phyloP scores from a whole-genome alignment of 2,797 vertebrate species.

The Graptemys geographica region DNA sequence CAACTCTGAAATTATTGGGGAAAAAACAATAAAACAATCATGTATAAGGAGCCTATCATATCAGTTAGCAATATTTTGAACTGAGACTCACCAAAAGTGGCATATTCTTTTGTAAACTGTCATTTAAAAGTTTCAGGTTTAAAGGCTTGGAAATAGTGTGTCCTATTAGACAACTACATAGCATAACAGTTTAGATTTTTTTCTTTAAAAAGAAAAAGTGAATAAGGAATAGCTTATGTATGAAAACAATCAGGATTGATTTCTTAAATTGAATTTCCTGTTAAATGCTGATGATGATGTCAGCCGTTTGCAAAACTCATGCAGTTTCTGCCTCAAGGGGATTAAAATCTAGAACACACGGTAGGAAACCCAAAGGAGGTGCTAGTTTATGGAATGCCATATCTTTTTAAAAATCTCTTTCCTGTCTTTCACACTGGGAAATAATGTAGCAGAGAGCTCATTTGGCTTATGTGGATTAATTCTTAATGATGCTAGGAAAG shows the following conservation, averaged over 20 bases:
- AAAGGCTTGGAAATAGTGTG: not conserved
- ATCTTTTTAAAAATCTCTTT: not conserved
- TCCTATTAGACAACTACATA: not conserved
- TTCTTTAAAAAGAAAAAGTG: not conserved
- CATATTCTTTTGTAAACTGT: not conserved
- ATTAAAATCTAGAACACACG: not conserved
- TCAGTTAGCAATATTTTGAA: not conserved
- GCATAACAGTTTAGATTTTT: rapidly evolving
- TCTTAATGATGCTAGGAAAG: not conserved
- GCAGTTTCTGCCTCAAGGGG: not conserved
- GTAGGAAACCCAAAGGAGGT: not conserved
- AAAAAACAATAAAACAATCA: not conserved
- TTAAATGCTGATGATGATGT: not conserved
- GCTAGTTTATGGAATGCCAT: not conserved
- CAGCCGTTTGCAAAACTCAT: not conserved
- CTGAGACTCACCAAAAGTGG: not conserved
- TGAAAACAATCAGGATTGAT: not conserved
- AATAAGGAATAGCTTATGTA: not conserved
- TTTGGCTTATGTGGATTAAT: not conserved
- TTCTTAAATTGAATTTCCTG: not conserved
- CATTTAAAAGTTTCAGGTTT: not conserved
- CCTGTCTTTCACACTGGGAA: not conserved
- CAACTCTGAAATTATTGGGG: not conserved
- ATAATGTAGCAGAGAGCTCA: not conserved
- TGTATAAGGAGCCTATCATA: not conserved